Conservation (phyloP, 2,797 vertebrate genomes). For the Sebastes melanostomus region DNA sequence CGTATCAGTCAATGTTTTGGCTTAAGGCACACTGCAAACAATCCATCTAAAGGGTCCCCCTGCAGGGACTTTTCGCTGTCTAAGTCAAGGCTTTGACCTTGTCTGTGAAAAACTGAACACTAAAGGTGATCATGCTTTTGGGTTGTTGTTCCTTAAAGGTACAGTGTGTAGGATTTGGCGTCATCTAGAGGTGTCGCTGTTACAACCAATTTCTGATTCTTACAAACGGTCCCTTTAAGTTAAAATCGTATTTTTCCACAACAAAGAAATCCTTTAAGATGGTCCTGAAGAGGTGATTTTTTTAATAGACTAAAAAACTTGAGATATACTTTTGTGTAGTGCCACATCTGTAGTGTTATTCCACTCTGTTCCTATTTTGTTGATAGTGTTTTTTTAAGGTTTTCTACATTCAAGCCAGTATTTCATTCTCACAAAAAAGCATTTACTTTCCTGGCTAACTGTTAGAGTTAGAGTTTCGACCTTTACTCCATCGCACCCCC, state of each 20-base stretch:
- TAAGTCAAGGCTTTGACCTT: neutral
- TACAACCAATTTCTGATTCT: too few species aligned
- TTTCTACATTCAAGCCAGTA: neutral
- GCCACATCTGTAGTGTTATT: neutral
- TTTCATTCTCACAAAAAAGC: conserved; percentile 11
- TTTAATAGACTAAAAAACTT: neutral
- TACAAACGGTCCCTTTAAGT: neutral
- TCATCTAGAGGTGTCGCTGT: too few species aligned
- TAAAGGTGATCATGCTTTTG: neutral
- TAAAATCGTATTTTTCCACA: neutral
- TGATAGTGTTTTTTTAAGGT: neutral
- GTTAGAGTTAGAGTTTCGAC: neutral
- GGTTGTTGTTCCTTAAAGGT: neutral
- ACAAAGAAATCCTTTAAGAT: neutral
- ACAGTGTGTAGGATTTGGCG: too few species aligned
- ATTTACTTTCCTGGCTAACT: conserved; percentile 19
- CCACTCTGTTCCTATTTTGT: neutral
- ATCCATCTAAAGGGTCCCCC: neutral
- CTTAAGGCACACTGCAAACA: neutral
- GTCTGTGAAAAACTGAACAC: neutral
- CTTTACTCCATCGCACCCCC: conserved; percentile 6
- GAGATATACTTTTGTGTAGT: neutral
- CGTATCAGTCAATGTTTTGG: neutral
- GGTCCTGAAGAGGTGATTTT: neutral
- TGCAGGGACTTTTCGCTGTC: neutral